phyloP scores from a whole-genome alignment of 2,113 vertebrate genomes.

The Brienomyrus brachyistius region DNA sequence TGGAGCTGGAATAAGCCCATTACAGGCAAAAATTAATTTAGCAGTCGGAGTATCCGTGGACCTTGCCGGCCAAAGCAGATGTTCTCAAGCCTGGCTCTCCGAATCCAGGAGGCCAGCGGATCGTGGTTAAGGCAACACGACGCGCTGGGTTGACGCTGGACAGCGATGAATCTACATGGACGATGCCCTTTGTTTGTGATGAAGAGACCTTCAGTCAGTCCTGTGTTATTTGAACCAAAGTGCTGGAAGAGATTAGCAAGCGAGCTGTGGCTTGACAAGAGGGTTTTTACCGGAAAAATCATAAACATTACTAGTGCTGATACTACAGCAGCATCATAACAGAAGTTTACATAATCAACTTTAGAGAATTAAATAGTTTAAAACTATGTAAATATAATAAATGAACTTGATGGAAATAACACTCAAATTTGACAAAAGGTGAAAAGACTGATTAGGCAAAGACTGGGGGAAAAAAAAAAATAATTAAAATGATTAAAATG shows the following conservation, averaged over 20 bases:
- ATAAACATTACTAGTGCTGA: background rate
- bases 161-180: background rate
- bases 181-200: background rate
- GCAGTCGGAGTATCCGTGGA: background rate
- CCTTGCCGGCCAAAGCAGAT: background rate
- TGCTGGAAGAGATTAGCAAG: background rate
- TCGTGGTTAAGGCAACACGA: background rate
- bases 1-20: background rate
- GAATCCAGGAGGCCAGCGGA: background rate
- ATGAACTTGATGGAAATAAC: background rate
- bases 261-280: background rate
- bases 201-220: background rate
- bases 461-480: background rate
- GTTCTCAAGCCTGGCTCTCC: background rate
- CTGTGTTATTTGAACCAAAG: background rate
- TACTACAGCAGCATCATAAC: background rate
- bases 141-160: background rate
- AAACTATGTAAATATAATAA: background rate
- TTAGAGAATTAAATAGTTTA: background rate
- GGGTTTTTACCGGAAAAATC: background rate
- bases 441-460: constrained; percentile 4
- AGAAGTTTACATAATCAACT: background rate
- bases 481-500: background rate
- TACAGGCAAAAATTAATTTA: background rate
- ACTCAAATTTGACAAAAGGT: background rate